These are phyloP conservation scores for Ditula angustiorana DNA, from an alignment of 2,888 invertebrate species.

Conservation along the genomic window DNA sequence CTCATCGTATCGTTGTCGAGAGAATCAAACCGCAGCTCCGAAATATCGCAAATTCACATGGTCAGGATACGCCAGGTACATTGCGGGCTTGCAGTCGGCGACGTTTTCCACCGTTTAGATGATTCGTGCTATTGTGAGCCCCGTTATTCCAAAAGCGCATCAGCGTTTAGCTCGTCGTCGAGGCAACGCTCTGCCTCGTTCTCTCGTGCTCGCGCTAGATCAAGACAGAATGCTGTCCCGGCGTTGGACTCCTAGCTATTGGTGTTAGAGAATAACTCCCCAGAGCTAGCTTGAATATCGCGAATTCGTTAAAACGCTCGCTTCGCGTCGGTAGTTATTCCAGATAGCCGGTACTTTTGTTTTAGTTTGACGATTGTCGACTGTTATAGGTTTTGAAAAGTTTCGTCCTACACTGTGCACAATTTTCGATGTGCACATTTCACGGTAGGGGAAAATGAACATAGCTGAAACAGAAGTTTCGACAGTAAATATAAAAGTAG, in stretches of 20 bases:
- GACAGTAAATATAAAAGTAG: too few relatives aligned
- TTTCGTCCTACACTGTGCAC: background rate
- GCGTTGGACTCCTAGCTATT: too few relatives aligned
- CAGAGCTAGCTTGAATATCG: conserved; percentile 20
- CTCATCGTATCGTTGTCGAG: background rate
- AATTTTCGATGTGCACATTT: background rate
- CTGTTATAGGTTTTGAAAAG: background rate
- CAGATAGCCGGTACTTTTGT: conserved; percentile 1
- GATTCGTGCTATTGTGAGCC: conserved; percentile 38
- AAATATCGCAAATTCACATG: conserved; percentile 3
- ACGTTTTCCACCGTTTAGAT: conserved; percentile 38
- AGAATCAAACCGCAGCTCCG: background rate
- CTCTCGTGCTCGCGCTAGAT: too few relatives aligned
- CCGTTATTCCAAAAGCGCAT: too few relatives aligned
- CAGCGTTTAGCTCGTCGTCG: too few relatives aligned
- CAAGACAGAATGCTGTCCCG: too few relatives aligned
- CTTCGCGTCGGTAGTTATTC: background rate
- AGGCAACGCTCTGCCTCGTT: too few relatives aligned
- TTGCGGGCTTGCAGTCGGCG: conserved; percentile 1
- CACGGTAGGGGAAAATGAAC: background rate
- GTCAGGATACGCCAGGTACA: conserved; percentile 15
- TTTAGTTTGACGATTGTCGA: conserved; percentile 18
- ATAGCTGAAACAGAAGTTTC: background rate
- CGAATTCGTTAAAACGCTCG: conserved; percentile 35
- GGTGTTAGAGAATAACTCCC: too few relatives aligned